Percentiles rank a stretch among this genome's conserved stretches.
Conservation (phyloP, 2,888 invertebrate species). For the Polyommatus iphigenia region DNA sequence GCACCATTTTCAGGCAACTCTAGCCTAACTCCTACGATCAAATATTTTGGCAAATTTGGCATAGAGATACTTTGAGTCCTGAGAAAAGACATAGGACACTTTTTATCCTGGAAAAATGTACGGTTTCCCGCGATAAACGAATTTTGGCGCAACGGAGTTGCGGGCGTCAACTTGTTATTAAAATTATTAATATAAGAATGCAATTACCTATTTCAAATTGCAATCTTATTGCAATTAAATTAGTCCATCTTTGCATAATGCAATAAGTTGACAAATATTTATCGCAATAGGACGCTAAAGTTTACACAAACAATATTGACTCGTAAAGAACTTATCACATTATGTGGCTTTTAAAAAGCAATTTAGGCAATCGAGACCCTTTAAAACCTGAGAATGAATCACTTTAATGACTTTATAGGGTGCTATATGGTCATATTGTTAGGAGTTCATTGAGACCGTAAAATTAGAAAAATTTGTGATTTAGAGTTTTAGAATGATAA, state of each 20-base stretch:
- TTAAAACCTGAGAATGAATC: slow-evolving; percentile 12
- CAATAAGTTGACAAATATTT: background rate
- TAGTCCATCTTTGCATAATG: background rate
- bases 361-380: background rate
- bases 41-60: too few species aligned
- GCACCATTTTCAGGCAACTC: too few species aligned
- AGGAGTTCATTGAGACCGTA: background rate
- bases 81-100: too few species aligned
- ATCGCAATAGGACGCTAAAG: background rate
- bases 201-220: too few species aligned
- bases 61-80: too few species aligned
- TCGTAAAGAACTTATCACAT: background rate
- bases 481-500: background rate
- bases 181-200: too few species aligned
- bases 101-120: too few species aligned
- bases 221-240: background rate
- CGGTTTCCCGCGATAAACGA: too few species aligned
- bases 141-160: too few species aligned
- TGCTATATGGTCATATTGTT: background rate
- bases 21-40: too few species aligned
- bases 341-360: background rate
- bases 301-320: background rate
- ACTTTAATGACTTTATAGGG: background rate
- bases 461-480: background rate
- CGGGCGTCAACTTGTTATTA: too few species aligned